Evolutionary conservation across 2,888 invertebrate genomes (phyloP).

Genomic region (Drosophila cracens): DNA sequence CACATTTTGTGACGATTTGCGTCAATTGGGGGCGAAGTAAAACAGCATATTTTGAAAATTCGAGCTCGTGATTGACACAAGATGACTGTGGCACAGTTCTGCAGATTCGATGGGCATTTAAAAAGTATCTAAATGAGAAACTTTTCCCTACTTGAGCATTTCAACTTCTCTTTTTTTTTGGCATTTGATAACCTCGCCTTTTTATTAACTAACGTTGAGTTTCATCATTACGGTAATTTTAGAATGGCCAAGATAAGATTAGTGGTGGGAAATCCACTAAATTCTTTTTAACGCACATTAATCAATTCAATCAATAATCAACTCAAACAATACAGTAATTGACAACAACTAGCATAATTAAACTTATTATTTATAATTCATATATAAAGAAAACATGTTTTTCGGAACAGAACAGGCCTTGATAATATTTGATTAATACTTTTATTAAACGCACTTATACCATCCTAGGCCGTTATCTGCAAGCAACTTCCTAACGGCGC

Average conservation of each 20-base stretch:
- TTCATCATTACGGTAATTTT: constrained; percentile 6
- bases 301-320: constrained; percentile 19
- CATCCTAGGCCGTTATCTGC: constrained; percentile 12
- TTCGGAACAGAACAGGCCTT: not conserved
- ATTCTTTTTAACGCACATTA: not conserved
- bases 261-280: not conserved
- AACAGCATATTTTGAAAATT: constrained; percentile 1
- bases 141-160: not conserved
- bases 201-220: not conserved
- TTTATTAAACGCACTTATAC: not conserved
- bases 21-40: constrained; percentile 16
- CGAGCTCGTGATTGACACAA: constrained; percentile 1
- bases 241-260: constrained; percentile 37
- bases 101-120: not conserved
- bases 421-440: not conserved
- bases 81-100: constrained; percentile 19
- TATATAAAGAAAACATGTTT: not conserved
- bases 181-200: not conserved
- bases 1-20: constrained; percentile 36
- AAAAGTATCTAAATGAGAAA: not conserved
- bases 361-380: not conserved
- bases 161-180: too few relatives aligned
- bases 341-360: not conserved
- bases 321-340: not conserved
- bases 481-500: constrained; percentile 2